phyloP scores from a whole-genome alignment of 2,113 vertebrate genomes.

The Erpornis zantholeuca region DNA sequence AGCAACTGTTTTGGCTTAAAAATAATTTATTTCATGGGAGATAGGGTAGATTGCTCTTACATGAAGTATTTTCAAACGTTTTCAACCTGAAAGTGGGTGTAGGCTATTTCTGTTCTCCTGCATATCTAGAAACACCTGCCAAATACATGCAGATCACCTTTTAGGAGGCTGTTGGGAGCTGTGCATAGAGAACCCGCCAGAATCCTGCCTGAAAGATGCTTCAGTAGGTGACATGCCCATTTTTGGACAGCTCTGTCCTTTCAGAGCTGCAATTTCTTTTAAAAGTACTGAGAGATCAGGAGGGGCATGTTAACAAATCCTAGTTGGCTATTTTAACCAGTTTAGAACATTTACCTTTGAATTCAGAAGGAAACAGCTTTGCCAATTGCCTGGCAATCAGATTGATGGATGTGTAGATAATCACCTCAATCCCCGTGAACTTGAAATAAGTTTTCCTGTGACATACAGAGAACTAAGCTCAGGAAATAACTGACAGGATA shows the following conservation, averaged over 20 bases:
- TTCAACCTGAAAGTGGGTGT: neutral
- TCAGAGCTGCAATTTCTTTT: neutral
- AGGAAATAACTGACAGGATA: slow-evolving; percentile 17
- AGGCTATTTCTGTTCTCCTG: neutral
- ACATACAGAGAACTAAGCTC: neutral
- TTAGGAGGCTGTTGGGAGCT: neutral
- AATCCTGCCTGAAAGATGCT: neutral
- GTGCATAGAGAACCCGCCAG: neutral
- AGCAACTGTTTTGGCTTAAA: neutral
- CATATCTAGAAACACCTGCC: neutral
- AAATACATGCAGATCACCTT: neutral
- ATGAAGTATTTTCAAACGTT: neutral
- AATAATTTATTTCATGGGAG: neutral
- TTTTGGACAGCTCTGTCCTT: neutral
- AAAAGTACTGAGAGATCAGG: neutral
- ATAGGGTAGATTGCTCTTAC: neutral
- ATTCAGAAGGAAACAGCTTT: neutral
- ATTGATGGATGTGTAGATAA: slow-evolving; percentile 3
- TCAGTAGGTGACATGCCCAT: neutral
- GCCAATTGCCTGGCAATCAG: neutral
- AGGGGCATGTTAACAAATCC: neutral
- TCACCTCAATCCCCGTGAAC: neutral
- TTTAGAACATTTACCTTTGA: neutral
- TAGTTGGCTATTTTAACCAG: neutral
- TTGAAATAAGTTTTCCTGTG: neutral